phyloP scores from a whole-genome alignment of 2,113 vertebrate genomes.

The Harpagus bidentatus region DNA sequence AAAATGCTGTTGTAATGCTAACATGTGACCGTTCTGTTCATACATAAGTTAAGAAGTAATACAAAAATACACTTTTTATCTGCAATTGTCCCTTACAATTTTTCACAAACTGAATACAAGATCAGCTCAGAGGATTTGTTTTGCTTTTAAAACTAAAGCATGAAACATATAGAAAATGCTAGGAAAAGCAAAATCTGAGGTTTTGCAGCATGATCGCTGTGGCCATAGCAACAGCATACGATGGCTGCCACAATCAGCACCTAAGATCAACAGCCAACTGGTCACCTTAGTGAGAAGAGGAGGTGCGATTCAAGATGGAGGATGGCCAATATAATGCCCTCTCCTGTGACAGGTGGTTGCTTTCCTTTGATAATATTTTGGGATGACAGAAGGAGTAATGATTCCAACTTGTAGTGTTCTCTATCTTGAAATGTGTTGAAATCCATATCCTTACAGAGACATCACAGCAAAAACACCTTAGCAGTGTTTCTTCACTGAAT shows the following conservation, averaged over 20 bases:
- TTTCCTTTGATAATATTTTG: background rate
- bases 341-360: background rate
- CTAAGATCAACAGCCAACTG: rapidly evolving
- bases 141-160: background rate
- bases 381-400: background rate
- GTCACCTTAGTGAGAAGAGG: background rate
- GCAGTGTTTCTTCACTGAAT: background rate
- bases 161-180: background rate
- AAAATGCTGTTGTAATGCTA: background rate
- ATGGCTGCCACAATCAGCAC: background rate
- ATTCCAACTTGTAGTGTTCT: background rate
- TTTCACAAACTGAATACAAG: background rate
- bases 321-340: background rate
- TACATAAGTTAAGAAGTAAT: background rate
- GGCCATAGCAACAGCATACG: background rate
- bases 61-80: background rate
- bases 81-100: background rate
- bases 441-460: background rate
- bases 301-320: background rate
- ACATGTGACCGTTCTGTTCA: background rate
- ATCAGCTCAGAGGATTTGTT: background rate
- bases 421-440: background rate
- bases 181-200: background rate
- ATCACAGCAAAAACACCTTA: background rate
- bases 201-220: background rate